Base-by-base conservation (phyloP, 2,113 vertebrate species). In the Physeter macrocephalus region DNA sequence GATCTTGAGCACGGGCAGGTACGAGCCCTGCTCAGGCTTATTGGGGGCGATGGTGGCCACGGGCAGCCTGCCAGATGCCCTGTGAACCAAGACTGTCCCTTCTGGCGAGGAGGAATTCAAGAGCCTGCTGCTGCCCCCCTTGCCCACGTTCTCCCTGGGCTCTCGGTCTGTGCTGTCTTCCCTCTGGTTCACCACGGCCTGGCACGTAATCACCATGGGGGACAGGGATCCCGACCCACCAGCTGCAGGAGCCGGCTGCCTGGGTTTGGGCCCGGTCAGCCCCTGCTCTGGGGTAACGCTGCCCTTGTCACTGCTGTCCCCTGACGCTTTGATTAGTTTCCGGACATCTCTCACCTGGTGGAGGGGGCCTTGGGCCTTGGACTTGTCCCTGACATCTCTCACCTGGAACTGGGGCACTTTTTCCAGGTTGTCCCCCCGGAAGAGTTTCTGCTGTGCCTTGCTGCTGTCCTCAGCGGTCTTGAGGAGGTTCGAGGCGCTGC, bases 271-370 rank as follows among this genome's bases (percentile, higher is more conserved):
- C 67, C 99, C 99, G 0, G 96, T 4, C 12, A 98, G 25, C 13
- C 98, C 98, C 88, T 98, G 98, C 90, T 99, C 99, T 4, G 98
- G 98, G 59, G 98, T 95, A 2, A 95, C 62, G 23, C 98, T 95
- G 95, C 98, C 95, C 97, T 97, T 98, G 49, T 99, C 99, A 88
- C 99, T 99, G 95, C 98, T 96, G 13, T 99, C 99, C 57, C 99
- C 98, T 39, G 99, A 99, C 67, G 99, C 99, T 96, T 99, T 99
- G 54, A 99, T 99, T 39, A 99, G 92, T 91, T 99, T 99, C 31
- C 99, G 98, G 93, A 99, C 99, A 75, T 99, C 99, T 34, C 99
- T 98, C 75, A 99, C 99, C 95, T 99, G 99, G 95, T 99, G 99
- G 25, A 99, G 99, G 4, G 99, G 99, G 0, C 99, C 99, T 91